Conservation (phyloP, 1,140 invertebrate species). For the Megalonaias nervosa region DNA sequence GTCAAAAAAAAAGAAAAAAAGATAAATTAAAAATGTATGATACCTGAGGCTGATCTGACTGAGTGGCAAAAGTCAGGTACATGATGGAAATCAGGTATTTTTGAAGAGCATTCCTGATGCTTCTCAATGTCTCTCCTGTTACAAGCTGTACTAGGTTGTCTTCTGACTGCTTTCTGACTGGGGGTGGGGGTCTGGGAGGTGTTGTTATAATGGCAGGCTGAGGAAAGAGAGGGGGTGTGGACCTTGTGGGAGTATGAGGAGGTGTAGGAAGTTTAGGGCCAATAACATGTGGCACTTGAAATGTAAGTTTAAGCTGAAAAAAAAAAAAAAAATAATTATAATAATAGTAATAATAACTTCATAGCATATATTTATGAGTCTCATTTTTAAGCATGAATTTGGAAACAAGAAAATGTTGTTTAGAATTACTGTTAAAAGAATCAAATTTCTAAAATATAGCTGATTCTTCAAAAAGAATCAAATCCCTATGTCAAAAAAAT, state of each 20-base stretch:
- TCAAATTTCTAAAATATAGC: too few species aligned
- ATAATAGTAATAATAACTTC: not conserved
- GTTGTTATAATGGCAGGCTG: conserved; percentile 27
- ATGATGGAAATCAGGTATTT: conserved; percentile 41
- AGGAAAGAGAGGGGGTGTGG: conserved; percentile 37
- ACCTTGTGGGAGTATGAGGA: conserved; percentile 19
- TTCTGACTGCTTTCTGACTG: conserved; percentile 12
- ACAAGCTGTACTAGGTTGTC: conserved; percentile 38
- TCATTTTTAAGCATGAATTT: too few species aligned
- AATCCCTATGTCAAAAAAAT: too few species aligned
- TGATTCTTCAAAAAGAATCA: too few species aligned
- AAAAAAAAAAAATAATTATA: conserved; percentile 25
- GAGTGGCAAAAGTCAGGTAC: conserved; percentile 55
- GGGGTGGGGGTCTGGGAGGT: conserved; percentile 24
- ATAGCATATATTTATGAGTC: too few species aligned
- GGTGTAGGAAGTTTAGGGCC: conserved; percentile 52
- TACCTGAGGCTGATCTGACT: conserved; percentile 27
- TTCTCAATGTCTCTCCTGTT: conserved; percentile 32
- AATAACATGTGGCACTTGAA: conserved; percentile 60
- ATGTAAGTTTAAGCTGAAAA: conserved; percentile 53
- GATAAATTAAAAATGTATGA: not conserved
- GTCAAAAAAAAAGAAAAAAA: too few species aligned
- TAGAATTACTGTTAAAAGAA: too few species aligned
- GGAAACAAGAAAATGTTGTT: too few species aligned
- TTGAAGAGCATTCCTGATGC: conserved; percentile 5